phyloP scores from a whole-genome alignment of 2,113 vertebrate genomes.

The Nycticorax nycticorax region DNA sequence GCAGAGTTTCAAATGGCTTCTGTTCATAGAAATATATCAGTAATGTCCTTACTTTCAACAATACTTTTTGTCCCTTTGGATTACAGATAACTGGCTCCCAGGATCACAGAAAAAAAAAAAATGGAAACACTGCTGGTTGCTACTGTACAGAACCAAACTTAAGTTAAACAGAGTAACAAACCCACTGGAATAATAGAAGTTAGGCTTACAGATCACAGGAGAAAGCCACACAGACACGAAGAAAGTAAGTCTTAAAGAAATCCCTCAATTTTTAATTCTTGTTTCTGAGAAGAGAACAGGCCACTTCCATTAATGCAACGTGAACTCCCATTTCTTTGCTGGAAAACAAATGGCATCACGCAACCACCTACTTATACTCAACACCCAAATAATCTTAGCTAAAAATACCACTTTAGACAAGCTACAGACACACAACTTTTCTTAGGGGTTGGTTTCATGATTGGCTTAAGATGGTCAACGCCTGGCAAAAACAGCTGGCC shows the following conservation, averaged over 20 bases:
- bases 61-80: neutral
- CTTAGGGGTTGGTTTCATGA: neutral
- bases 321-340: neutral
- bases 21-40: neutral
- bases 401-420: neutral
- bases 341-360: neutral
- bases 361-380: neutral
- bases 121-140: neutral
- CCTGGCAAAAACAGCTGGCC: neutral
- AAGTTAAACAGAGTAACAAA: neutral
- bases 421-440: neutral
- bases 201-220: neutral
- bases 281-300: neutral
- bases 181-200: neutral
- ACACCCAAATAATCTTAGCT: neutral
- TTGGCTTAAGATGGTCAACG: neutral
- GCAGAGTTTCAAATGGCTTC: neutral
- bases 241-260: neutral
- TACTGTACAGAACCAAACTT: neutral
- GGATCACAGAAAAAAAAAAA: neutral
- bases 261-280: neutral
- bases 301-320: fast-evolving
- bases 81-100: neutral
- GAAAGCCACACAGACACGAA: neutral
- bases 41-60: neutral